Evolutionary conservation across 2,113 vertebrate genomes (phyloP), one percentile per base, ranked within the genome.

Genomic region (Saccopteryx leptura): DNA sequence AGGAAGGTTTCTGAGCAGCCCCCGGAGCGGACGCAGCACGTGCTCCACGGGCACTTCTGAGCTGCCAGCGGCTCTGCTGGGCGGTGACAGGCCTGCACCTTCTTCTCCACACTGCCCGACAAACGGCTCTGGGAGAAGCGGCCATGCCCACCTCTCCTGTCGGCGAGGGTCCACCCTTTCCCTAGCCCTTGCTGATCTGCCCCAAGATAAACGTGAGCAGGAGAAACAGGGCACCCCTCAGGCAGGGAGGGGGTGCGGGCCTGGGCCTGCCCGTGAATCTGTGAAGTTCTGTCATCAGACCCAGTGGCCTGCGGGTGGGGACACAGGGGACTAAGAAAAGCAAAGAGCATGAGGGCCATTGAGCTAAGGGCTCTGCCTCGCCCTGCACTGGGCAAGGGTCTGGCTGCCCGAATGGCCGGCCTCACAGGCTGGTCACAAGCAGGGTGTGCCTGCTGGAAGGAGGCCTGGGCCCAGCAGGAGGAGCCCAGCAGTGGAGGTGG

Each of bases 391-490:
- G n/a, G n/a, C 17, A 50, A 14, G 33, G 23, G 56, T 7, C 69
- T 56, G 50, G 58, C 46, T 23, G 17, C 33, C 39, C 0, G 4
- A 13, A 50, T 28, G 4, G 52, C 54, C 15, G 56, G 58, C 33
- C 33, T 58, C 75, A 58, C 0, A 8, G 46, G 72, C 48, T 9
- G 10, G 9, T 60, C 2, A 33, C 13, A 2, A 5, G 14, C 0
- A 7, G 14, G 33, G 18, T 9, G 1, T 5, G 28, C 63, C 7
- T n/a, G 1, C 4, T 50, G 21, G 8, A 18, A 48, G 46, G 54
- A 60, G 58, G 17, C 23, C 10, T 56, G 46, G 80, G 65, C 10
- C 15, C 17, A 11, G 66, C 11, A 19, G 26, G 6, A 26, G 31
- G 50, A 68, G 24, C 0, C 3, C 19, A 52, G 54, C 15, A 50